Evolutionary conservation across 1,140 invertebrate species (phyloP).

Genomic region (Brachionus koreanus): DNA sequence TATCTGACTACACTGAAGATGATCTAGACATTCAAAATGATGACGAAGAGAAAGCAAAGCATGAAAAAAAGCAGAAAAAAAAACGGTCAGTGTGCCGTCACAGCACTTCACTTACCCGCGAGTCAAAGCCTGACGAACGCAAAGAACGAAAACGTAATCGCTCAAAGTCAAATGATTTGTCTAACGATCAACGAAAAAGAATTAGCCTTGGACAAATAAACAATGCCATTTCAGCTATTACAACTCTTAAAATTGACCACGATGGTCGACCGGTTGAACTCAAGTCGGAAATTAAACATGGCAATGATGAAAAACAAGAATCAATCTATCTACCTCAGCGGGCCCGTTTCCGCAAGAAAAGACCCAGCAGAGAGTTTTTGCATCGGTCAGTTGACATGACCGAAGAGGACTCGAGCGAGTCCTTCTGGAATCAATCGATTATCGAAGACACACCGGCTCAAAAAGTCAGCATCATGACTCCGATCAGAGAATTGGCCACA

Average conservation of each 20-base stretch:
- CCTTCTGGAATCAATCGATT: slow-evolving; percentile 31
- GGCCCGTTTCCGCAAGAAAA: slow-evolving; percentile 27
- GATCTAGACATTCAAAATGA: slow-evolving; percentile 9
- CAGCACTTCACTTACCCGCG: slow-evolving; percentile 27
- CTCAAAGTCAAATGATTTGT: background rate
- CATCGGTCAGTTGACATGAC: background rate
- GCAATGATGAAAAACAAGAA: background rate
- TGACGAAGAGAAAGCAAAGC: background rate
- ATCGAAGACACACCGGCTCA: background rate
- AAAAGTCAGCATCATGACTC: slow-evolving; percentile 35
- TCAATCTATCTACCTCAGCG: background rate
- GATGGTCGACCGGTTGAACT: background rate
- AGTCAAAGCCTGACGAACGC: background rate
- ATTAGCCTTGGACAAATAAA: background rate
- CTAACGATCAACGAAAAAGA: background rate
- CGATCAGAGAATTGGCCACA: background rate
- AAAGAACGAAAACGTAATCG: background rate
- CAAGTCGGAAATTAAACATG: slow-evolving; percentile 30
- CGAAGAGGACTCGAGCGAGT: slow-evolving; percentile 2
- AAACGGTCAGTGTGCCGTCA: background rate
- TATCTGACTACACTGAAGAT: slow-evolving; percentile 36
- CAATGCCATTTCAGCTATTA: slow-evolving; percentile 36
- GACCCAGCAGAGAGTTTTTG: slow-evolving; percentile 5
- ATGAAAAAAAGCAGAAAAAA: background rate
- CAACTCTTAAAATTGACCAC: slow-evolving; percentile 36